These are phyloP conservation scores for Psammodynastes pulverulentus DNA, from an alignment of 2,113 vertebrate genomes.

Conservation along the genomic window DNA sequence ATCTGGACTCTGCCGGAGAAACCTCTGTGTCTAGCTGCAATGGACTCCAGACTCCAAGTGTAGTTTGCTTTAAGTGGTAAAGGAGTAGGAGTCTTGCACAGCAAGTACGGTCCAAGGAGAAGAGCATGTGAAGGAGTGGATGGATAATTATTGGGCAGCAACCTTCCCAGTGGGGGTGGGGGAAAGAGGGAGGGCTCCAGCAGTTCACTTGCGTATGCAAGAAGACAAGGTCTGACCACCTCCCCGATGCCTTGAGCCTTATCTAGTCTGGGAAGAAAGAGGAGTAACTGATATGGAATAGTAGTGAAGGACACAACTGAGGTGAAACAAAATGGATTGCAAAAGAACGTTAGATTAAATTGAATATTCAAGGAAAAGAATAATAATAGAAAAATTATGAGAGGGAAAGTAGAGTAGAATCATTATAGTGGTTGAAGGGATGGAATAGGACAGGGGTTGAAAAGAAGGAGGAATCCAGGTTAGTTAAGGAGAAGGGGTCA, in stretches of 20 bases:
- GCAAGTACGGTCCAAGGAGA: background rate
- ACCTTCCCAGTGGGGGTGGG: background rate
- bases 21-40: background rate
- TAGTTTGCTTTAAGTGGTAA: background rate
- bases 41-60: background rate
- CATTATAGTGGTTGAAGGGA: background rate
- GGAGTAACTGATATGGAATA: background rate
- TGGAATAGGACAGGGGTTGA: background rate
- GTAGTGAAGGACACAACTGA: background rate
- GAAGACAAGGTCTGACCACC: background rate
- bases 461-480: background rate
- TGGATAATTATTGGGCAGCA: background rate
- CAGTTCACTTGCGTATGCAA: background rate
- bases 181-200: background rate
- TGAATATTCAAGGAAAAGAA: background rate
- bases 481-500: background rate
- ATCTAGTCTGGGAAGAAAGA: background rate
- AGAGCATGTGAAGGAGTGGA: background rate
- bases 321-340: background rate
- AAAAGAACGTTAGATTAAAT: background rate
- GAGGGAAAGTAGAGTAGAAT: background rate
- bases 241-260: background rate
- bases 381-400: background rate
- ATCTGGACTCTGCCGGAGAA: background rate
- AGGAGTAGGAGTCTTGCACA: background rate